Base-by-base conservation (phyloP, 2,888 invertebrate species). In the Microctonus aethiopoides region DNA sequence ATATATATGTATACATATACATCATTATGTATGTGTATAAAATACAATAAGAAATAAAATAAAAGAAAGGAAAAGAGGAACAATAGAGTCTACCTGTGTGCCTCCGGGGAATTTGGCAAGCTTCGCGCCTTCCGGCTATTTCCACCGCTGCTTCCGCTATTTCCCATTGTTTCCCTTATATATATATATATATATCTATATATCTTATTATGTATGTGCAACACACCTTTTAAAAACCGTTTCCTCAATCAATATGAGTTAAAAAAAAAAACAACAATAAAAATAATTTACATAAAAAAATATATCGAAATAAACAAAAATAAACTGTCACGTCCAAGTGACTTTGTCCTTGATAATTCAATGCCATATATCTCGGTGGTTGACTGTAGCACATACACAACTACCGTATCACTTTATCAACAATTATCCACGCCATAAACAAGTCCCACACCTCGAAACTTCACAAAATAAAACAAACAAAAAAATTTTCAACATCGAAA, bases 41-140 rank as follows among this genome's bases (percentile, higher is more conserved):
- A 67, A 65, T 52, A 54, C n/a, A 11, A 52, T 26, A 51, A 46
- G 34, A 22, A 16, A 66, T 41, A 20, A 22, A 22, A 51, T 29
- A 36, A 56, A 36, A 56, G 32, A 70, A 67, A 29, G 29, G 29
- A 29, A 7, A 29, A 7, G 7, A 29, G 22, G 16, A 39, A 54
- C 22, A 51, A 29, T 32, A 46, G 32, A 51, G 34, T 20, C 68
- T 91, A 92, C 92, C 92, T 92, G 87, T 92, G 88, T 73, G 91
- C 91, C 89, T 92, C 92, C 79, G 93, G 94, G 68, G 94, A 94
- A 76, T 93, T 94, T 72, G 94, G 94, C 83, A 94, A 88, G 86
- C 94, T 94, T 83, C 93, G 88, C 60, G 90, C 91, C 83, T 91
- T 92, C 79, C 90, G 88, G 83, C 81, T 81, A 71, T 84, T 89